These are phyloP conservation scores for Thamnophis sirtalis DNA, from an alignment of 2,113 vertebrate species.

Conservation along the genomic window DNA sequence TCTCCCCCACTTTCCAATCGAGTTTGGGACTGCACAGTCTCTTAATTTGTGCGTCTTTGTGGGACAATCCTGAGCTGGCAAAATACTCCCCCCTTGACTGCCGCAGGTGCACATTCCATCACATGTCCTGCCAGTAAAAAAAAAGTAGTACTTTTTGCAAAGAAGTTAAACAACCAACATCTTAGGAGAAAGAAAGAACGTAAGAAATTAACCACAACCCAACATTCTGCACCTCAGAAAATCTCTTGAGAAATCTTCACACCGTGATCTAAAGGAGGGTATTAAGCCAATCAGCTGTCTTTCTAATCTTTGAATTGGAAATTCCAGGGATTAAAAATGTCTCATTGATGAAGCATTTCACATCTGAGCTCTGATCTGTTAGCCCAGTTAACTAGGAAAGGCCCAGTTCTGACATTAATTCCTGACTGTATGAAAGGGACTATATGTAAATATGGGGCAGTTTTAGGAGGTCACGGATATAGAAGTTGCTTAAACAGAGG, in stretches of 20 bases:
- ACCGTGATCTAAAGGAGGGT: not conserved
- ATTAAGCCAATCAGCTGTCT: not conserved
- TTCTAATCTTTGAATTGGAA: not conserved
- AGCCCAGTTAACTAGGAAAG: too few species aligned
- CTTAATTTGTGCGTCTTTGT: not conserved
- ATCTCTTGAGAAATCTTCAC: not conserved
- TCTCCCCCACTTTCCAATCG: not conserved
- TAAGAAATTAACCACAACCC: not conserved
- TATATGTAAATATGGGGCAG: not conserved
- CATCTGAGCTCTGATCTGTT: not conserved
- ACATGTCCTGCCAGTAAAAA: not conserved
- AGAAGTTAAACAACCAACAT: not conserved
- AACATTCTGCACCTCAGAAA: not conserved
- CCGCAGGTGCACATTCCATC: not conserved
- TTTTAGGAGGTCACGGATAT: not conserved
- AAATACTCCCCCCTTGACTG: not conserved
- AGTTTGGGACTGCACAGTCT: not conserved
- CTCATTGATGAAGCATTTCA: not conserved
- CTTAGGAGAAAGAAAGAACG: not conserved
- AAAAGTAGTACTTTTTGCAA: not conserved
- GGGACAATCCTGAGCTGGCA: not conserved
- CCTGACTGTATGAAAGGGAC: not conserved
- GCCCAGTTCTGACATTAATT: not conserved
- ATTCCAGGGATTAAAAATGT: not conserved
- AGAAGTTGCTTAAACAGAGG: not conserved